A percentile compares a stretch with the other conserved stretches of the same genome.
Evolutionary conservation across 2,113 vertebrate genomes (phyloP).

Genomic region (Calyptomena viridis): DNA sequence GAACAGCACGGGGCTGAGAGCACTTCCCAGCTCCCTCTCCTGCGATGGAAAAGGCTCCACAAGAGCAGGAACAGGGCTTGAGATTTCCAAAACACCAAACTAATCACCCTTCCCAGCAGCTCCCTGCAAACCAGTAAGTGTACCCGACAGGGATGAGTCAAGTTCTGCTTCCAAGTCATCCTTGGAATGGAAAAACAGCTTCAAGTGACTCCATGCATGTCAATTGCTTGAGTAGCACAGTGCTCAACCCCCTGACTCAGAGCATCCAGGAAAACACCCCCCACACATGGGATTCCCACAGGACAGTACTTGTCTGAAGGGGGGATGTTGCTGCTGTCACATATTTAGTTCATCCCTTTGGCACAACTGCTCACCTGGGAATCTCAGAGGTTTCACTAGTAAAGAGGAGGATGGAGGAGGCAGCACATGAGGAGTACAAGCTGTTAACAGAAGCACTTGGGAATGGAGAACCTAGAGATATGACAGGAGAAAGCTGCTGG

Average conservation of each 20-base stretch:
- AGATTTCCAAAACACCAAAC: not conserved
- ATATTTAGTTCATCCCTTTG: not conserved
- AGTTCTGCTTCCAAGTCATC: not conserved
- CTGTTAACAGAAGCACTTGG: not conserved
- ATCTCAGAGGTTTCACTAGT: not conserved
- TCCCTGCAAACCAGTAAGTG: not conserved
- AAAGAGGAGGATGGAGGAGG: not conserved
- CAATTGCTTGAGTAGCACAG: not conserved
- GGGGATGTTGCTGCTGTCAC: not conserved
- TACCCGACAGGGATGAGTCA: not conserved
- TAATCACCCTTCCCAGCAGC: not conserved
- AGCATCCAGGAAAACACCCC: not conserved
- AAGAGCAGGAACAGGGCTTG: not conserved
- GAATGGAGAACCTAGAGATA: not conserved
- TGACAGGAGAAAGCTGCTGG: not conserved
- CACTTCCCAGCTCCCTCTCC: not conserved
- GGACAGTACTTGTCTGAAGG: not conserved
- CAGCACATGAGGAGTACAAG: not conserved
- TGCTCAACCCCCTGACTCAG: not conserved
- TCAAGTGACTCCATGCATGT: not conserved
- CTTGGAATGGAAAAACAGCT: not conserved
- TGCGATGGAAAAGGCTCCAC: not conserved
- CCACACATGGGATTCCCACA: not conserved
- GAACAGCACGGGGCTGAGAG: accelerated
- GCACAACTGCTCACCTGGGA: not conserved